phyloP scores from a whole-genome alignment of 1,140 invertebrate species.

The Drepana arcuata region DNA sequence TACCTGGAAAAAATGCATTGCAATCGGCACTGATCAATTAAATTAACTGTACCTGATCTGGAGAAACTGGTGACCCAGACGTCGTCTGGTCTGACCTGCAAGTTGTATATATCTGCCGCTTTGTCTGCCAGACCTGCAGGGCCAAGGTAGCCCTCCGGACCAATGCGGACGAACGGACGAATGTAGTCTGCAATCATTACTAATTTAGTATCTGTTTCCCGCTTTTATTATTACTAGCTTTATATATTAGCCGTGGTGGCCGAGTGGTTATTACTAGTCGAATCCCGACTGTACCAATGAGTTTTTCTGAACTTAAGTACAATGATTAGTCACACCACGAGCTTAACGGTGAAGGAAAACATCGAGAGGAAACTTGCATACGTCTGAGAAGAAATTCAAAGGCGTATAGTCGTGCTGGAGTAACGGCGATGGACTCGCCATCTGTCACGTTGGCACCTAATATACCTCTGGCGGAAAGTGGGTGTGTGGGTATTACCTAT shows the following conservation, averaged over 20 bases:
- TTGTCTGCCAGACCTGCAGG: conserved; percentile 68
- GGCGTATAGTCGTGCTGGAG: neutral
- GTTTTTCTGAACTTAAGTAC: too few relatives aligned
- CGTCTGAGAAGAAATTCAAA: neutral
- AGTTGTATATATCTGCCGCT: conserved; percentile 78
- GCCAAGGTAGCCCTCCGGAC: conserved; percentile 25
- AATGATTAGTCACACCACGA: neutral
- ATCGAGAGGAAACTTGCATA: too few relatives aligned
- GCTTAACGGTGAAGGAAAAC: too few relatives aligned
- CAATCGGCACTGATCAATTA: neutral
- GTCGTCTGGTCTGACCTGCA: conserved; percentile 77
- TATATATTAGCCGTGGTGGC: too few relatives aligned
- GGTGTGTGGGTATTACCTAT: too few relatives aligned
- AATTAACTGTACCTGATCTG: conserved; percentile 75
- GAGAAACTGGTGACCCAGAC: conserved; percentile 82
- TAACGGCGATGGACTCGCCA: neutral
- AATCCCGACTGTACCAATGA: too few relatives aligned
- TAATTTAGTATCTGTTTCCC: neutral
- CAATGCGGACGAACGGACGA: conserved; percentile 25
- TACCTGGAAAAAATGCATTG: too few relatives aligned
- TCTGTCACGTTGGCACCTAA: neutral
- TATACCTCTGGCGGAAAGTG: neutral
- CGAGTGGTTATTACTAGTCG: too few relatives aligned
- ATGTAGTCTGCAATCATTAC: conserved; percentile 14
- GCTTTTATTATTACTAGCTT: neutral